Evolutionary conservation across 2,113 vertebrate species (phyloP).

Genomic region (Megaceryle torquata): DNA sequence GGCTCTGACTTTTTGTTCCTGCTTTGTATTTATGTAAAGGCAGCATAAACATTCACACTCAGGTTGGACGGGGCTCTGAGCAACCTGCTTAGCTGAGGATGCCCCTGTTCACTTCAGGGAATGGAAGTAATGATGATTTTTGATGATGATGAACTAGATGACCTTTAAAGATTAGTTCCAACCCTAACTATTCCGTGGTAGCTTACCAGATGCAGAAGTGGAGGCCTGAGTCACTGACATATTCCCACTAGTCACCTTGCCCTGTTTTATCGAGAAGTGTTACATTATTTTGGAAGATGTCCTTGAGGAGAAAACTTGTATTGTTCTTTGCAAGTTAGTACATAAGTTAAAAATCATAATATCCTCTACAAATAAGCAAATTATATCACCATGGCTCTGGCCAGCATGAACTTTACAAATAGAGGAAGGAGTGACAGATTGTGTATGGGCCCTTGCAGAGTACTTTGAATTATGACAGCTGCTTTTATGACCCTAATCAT

Average conservation of each 20-base stretch:
- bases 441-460: neutral
- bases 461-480: neutral
- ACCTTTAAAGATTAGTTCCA: neutral
- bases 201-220: neutral
- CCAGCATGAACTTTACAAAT: neutral
- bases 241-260: neutral
- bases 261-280: neutral
- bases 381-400: neutral
- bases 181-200: neutral
- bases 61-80: neutral
- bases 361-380: neutral
- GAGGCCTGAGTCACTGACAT: neutral
- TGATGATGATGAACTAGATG: neutral
- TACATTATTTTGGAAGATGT: neutral
- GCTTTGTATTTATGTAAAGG: neutral
- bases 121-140: no score
- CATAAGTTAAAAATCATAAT: neutral
- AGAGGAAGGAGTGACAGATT: neutral
- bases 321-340: neutral
- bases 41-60: neutral
- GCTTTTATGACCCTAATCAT: neutral
- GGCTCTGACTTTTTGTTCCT: neutral
- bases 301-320: neutral
- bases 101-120: neutral
- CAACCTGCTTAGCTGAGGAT: neutral